Base-by-base conservation (phyloP, 2,797 vertebrate genomes). In the Enteromius fasciolatus region DNA sequence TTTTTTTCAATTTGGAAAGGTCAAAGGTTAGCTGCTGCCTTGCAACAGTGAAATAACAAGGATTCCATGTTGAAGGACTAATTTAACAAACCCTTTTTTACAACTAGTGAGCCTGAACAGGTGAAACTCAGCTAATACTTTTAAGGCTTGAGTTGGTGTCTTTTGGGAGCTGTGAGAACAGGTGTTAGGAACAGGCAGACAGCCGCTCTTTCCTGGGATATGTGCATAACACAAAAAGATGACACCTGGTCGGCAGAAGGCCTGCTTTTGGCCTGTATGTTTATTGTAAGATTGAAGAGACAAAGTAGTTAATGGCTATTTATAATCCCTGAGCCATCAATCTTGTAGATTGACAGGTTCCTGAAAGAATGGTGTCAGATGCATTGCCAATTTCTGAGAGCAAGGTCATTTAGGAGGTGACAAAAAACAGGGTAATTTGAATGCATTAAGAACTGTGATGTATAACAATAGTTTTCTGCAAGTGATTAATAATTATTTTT, bases 71-170 rank as follows among this genome's bases (percentile, higher is more conserved):
- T 87, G 89, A 89, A 90, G 87, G 84, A 85, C 48, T 0, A 25
- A 78, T 82, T 84, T 75, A 72, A 83, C 79, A 59, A 20, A 46
- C 17, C 50, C 12, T 28, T 44, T 33, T 81, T 57, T 0, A 18
- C 33, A 15, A 78, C 77, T 89, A 89, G 87, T 84, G 87, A 86
- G 83, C 77, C 52, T 84, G 44, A 72, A 85, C 91, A 91, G 90
- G 89, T 91, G 90, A 89, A 81, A 44, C 28, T 73, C n/a, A 1
- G 44, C 86, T 84, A 83, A 81, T 11, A 80, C 76, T 85, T 87
- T 87, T 83, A 87, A 78, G 84, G 84, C 36, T 75, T 36, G 73
- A 31, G 17, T 28, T 83, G 86, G 85, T 84, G 72, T 69, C 77
- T 20, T 11, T 74, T 83, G 79, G 87, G 86, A 80, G 41, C 50